Conservation (phyloP, 2,113 vertebrate species). For the Amblyopsis rosae region DNA sequence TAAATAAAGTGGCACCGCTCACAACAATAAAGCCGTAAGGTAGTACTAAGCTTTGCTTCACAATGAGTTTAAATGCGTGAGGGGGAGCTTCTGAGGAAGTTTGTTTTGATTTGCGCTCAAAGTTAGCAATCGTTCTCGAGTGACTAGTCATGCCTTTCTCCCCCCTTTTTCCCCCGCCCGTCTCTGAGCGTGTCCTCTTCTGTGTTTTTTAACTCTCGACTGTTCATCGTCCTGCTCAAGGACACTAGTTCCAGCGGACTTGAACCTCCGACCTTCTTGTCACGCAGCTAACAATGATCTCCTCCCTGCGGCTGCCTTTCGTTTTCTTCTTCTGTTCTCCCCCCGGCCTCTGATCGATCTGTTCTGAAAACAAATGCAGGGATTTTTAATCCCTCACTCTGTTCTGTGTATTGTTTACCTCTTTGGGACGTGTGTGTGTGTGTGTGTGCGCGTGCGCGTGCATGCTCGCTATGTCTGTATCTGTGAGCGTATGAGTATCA, state of each 20-base stretch:
- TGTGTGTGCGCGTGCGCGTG: not conserved
- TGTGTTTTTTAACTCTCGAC: not conserved
- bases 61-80: too few relatives aligned
- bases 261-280: too few relatives aligned
- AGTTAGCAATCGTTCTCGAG: too few relatives aligned
- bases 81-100: too few relatives aligned
- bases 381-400: slow-evolving; percentile 58
- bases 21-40: too few relatives aligned
- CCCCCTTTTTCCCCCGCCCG: not conserved
- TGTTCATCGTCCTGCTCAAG: not conserved
- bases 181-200: not conserved
- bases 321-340: not conserved
- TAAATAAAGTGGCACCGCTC: too few relatives aligned
- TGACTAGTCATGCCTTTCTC: not conserved
- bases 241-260: not conserved
- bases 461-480: not conserved
- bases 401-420: slow-evolving; percentile 45
- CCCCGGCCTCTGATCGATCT: slow-evolving; percentile 48
- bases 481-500: slow-evolving; percentile 1
- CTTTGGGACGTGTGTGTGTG: not conserved
- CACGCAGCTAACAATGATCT: not conserved
- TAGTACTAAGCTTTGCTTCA: too few relatives aligned
- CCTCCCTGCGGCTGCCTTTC: too few relatives aligned
- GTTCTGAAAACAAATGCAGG: slow-evolving; percentile 68
- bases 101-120: too few relatives aligned